Evolutionary conservation across 1,140 invertebrate species (phyloP), one percentile per base, ranked within the genome.

Genomic region (Aphelinus certus): DNA sequence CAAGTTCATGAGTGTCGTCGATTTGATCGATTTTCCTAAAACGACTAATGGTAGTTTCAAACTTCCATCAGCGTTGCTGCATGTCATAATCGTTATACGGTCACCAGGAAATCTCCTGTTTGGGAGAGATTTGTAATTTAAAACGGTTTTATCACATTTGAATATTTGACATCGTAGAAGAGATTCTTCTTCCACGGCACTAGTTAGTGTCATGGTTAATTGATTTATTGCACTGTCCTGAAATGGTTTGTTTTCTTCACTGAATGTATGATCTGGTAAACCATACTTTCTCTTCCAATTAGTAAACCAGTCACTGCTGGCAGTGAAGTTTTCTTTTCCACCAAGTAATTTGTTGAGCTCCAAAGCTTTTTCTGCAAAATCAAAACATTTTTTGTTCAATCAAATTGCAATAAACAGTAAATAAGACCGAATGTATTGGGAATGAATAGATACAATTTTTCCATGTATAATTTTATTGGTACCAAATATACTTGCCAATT

Each of bases 251-350:
- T 58, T 63, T 51, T 74, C 77, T 46, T 75, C 69, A 3, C 51
- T 63, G 26, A 77, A 71, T 26, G 60, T 71, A 9, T 71, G 51
- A 10, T 76, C 56, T 1, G 69, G 70, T 10, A 76, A 63, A 2
- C 75, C 75, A 26, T 78, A 67, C 57, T 71, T 67, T 69, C 66
- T 72, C 46, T 73, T 78, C 77, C 75, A 78, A 7, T 67, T 58
- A 42, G 43, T 53, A 43, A 78, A 73, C 74, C 74, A 78, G 43
- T 75, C 74, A 51, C 49, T 60, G 60, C 68, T 78, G 9, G 75
- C 74, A 1, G 74, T 64, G 62, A 78, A 76, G 48, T 60, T 73
- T 45, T 75, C 62, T 45, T 78, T 75, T 2, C 56, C 74, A 7
- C 74, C 63, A 9, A 73, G 66, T 9, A 71, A 56, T 58, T 78